A percentile compares a stretch with the other conserved stretches of the same genome.
phyloP scores from a whole-genome alignment of 2,888 invertebrate genomes.

The Bombyx huttoni region DNA sequence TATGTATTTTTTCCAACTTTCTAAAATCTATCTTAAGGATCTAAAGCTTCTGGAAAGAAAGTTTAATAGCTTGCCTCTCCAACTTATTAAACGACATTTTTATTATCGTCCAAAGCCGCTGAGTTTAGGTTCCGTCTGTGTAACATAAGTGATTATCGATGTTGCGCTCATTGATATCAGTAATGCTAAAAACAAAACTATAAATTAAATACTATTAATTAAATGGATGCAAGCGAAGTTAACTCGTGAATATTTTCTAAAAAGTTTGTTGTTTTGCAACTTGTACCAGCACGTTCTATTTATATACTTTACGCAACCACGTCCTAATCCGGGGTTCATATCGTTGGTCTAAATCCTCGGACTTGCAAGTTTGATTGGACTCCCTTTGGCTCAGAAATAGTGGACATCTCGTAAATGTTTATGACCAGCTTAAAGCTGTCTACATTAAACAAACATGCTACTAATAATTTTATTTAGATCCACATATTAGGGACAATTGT shows the following conservation, averaged over 20 bases:
- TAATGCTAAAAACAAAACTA: background rate
- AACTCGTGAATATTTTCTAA: background rate
- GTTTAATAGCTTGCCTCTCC: too few species aligned
- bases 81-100: too few species aligned
- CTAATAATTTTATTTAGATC: background rate
- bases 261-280: background rate
- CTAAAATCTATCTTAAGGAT: too few species aligned
- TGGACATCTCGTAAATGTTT: slow-evolving; percentile 30
- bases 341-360: slow-evolving; percentile 26
- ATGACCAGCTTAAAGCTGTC: slow-evolving; percentile 18
- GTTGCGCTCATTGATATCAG: too few species aligned
- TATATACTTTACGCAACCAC: background rate
- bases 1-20: too few species aligned
- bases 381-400: slow-evolving; percentile 15
- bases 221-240: background rate
- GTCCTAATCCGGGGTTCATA: slow-evolving; percentile 11
- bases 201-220: background rate
- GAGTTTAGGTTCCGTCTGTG: too few species aligned
- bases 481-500: background rate
- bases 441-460: slow-evolving; percentile 10
- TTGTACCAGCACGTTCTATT: background rate
- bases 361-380: slow-evolving; percentile 43
- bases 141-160: too few species aligned
- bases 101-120: too few species aligned
- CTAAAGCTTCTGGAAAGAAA: too few species aligned